These are phyloP conservation scores for Stegastes partitus DNA, from an alignment of 2,113 vertebrate genomes.

Conservation along the genomic window DNA sequence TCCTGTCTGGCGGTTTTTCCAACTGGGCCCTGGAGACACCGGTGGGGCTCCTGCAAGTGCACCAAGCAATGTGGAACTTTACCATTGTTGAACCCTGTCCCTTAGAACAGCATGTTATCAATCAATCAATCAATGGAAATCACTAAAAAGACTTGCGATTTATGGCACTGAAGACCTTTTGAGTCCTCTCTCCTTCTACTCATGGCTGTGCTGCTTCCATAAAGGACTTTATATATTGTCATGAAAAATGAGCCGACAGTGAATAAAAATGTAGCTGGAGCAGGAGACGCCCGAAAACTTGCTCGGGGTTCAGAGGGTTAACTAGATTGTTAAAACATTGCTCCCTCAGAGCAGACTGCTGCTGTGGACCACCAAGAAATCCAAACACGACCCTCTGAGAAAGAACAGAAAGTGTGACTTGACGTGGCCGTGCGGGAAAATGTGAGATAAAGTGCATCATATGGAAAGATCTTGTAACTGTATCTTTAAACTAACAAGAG, in stretches of 20 bases:
- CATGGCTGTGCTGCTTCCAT: too few species aligned
- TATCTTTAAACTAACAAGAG: constrained; percentile 12
- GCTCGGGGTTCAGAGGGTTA: background rate
- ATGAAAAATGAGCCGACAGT: too few species aligned
- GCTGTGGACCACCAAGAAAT: background rate
- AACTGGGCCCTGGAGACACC: constrained; percentile 4
- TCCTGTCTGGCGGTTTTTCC: constrained; percentile 24
- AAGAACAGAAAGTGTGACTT: background rate
- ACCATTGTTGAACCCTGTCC: background rate
- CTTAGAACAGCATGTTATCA: too few species aligned
- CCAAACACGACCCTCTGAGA: background rate
- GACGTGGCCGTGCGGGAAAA: background rate
- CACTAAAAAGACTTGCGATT: too few species aligned
- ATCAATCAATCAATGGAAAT: too few species aligned
- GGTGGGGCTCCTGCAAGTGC: background rate
- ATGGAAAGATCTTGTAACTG: background rate
- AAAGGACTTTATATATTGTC: too few species aligned
- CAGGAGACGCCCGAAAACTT: too few species aligned
- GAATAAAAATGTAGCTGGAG: too few species aligned
- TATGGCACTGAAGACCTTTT: too few species aligned
- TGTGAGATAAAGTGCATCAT: constrained; percentile 4
- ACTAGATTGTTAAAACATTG: background rate
- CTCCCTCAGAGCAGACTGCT: background rate
- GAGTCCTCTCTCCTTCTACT: too few species aligned
- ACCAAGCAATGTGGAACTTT: background rate